Evolutionary conservation across 2,888 invertebrate genomes (phyloP), one percentile per base, ranked within the genome.

Genomic region (Globia sparganii): DNA sequence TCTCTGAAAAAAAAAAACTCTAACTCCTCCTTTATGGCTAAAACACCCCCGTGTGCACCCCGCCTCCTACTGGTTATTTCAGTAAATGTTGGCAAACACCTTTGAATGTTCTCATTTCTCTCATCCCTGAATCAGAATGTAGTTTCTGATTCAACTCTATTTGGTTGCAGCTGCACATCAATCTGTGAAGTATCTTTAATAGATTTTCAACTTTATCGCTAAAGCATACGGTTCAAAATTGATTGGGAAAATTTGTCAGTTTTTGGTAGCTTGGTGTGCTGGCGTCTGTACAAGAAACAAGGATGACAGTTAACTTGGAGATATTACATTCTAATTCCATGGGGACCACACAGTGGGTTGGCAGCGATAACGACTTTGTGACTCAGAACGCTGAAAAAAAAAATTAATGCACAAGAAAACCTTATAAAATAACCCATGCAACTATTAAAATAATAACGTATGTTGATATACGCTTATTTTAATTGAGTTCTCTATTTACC

Each of bases 381-480:
- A 74, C 56, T 74, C 64, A 40, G 15, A 64, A 80, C 11, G 21
- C 49, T 28, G 58, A 75, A n/a, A 40, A 46, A 74, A 81, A 46
- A 28, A 43, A 31, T 43, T 2, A 40, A 58, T 65, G n/a, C 31
- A 49, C 31, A 64, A 34, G 1, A 46, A 72, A 72, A 56, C 2
- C 34, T 15, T n/a, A 49, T 49, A 49, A 34, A 18, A 46, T 61
- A 40, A 79, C n/a, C n/a, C 13, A 67, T 61, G 31, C 31, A 67
- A 34, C 31, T 61, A 18, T 37, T n/a, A 18, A 34, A 37, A 25
- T 25, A 21, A 75, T 34, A 18, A 68, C 56, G 34, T 34, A 53
- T 58, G 15, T 28, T 58, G 56, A 6, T n/a, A 5, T 56, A 56
- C 13, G 28, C n/a, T 68, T 34, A 34, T 43, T 53, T 31, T 21